Base-by-base conservation (phyloP, 2,888 invertebrate genomes). In the Chloromyia formosa region DNA sequence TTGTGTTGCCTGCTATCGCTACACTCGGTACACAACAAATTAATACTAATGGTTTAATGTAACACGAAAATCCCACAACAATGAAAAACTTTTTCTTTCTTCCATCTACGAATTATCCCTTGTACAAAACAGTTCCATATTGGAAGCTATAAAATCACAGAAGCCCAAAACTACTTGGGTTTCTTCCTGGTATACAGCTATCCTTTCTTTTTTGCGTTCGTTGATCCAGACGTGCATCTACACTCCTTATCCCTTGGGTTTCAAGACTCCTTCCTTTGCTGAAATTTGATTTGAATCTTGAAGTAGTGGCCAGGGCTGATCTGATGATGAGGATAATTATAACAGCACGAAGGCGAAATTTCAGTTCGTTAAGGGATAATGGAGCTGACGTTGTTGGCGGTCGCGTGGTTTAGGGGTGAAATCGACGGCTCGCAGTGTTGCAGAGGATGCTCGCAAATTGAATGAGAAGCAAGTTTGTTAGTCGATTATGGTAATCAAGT, bases 41-140 rank as follows among this genome's bases (percentile, higher is more conserved):
- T 77, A 77, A 77, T 77, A 77, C 77, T 77, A 77, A 77, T 77
- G 77, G 77, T 77, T 74, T 77, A 76, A 77, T 77, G 76, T 76
- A 76, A 77, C 76, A 76, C 76, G 75, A 76, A 75, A 76, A 76
- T 76, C 76, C 75, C 76, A 75, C 75, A 77, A 74, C 74, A 75
- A 75, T 77, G 75, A 75, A 77, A 77, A 77, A 77, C 73, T 77
- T 77, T 77, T 74, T 66, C 45, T 71, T 16, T 20, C 14, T 20
- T 22, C 20, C 27, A 22, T 49, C 49, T 42, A 66, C 18, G 66
- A 66, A 76, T 76, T 72, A 66, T 66, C 66, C 49, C 27, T 35
- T 66, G 66, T 45, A 12, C 42, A 10, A 20, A 49, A 22, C 66
- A 20, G 18, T 66, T 49, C 49, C 20, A 45, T 66, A 66, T 66